Percentiles rank a stretch among this genome's conserved stretches.
Conservation (phyloP, 2,113 vertebrate genomes). For the Carassius auratus region DNA sequence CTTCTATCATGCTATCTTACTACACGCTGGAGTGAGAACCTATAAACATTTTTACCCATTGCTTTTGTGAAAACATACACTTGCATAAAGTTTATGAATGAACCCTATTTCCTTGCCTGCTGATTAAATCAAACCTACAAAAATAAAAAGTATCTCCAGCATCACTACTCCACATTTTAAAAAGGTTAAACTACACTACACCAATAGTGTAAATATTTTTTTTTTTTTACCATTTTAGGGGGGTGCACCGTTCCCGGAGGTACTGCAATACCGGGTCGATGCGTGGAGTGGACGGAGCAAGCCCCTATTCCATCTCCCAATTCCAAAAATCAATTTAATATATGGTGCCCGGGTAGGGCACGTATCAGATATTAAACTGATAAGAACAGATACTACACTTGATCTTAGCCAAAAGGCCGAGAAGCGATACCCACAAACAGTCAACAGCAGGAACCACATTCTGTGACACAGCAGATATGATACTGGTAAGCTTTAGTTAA, state of each 20-base stretch:
- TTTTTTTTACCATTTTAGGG: accelerated
- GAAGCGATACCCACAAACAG: conserved; percentile 28
- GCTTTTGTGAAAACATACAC: no score
- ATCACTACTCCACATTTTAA: no score
- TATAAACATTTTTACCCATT: no score
- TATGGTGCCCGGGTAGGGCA: conserved; percentile 62
- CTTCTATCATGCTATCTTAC: no score
- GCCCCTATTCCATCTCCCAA: conserved; percentile 66
- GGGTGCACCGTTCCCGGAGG: conserved; percentile 67
- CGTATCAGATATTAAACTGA: conserved; percentile 81
- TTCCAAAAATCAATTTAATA: conserved; percentile 57
- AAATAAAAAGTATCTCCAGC: no score
- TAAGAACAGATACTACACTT: conserved; percentile 74
- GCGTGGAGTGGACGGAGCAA: conserved; percentile 75
- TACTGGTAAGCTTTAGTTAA: no score
- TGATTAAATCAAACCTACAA: no score
- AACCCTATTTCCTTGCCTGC: no score
- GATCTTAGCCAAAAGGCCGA: conserved; percentile 76
- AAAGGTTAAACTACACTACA: no score
- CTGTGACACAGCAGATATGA: neutral
- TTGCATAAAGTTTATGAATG: no score
- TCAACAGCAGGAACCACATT: accelerated
- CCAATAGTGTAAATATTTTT: no score
- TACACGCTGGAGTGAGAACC: no score
- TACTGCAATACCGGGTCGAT: conserved; percentile 76